Conservation (phyloP, 2,113 vertebrate genomes). For the Chamaetylas fuelleborni region DNA sequence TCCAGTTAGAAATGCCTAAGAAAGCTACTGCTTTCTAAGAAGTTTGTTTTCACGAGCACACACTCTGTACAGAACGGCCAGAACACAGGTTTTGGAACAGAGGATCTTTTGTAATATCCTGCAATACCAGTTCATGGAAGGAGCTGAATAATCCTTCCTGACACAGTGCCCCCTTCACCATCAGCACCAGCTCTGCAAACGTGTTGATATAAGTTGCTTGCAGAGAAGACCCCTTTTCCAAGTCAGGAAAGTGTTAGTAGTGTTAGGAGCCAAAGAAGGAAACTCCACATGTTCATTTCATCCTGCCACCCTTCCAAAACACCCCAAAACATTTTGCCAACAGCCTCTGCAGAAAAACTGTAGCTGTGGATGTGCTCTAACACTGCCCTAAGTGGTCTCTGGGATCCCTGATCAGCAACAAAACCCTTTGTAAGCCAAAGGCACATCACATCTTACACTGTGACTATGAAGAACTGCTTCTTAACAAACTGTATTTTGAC, state of each 20-base stretch:
- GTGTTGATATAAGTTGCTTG: accelerated
- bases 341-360: background rate
- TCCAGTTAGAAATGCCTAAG: background rate
- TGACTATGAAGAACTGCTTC: background rate
- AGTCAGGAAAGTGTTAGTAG: background rate
- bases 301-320: background rate
- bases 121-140: background rate
- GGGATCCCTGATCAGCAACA: background rate
- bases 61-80: background rate
- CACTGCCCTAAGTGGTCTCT: background rate
- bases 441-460: background rate
- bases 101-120: background rate
- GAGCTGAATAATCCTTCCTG: background rate
- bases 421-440: background rate
- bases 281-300: background rate
- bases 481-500: background rate
- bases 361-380: background rate
- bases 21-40: background rate
- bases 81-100: background rate
- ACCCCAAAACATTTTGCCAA: background rate
- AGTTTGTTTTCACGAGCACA: background rate
- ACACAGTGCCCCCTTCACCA: background rate
- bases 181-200: background rate
- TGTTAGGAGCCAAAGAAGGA: background rate
- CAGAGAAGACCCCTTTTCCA: background rate